Conservation (phyloP, 2,888 invertebrate genomes). For the Anoncus sp. region DNA sequence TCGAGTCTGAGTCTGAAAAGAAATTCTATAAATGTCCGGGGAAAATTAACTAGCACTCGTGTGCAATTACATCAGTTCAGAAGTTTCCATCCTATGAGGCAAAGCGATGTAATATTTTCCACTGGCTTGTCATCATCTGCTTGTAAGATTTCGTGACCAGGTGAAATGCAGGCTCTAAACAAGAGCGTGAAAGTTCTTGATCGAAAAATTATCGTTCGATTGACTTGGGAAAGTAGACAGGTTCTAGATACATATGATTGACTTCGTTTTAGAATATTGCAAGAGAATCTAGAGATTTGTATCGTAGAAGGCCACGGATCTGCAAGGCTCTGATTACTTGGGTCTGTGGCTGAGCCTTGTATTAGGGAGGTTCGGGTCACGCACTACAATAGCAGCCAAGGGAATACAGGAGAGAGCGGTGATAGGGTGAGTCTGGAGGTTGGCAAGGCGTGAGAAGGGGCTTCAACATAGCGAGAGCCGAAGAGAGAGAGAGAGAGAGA, state of each 20-base stretch:
- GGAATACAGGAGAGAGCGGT: constrained; percentile 52
- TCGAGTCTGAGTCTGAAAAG: neutral
- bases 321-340: constrained; percentile 40
- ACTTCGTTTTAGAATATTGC: neutral
- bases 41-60: neutral
- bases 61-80: too few relatives aligned
- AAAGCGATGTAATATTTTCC: neutral
- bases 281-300: constrained; percentile 34
- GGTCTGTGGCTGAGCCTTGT: constrained; percentile 52
- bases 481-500: constrained; percentile 38
- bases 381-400: constrained; percentile 61
- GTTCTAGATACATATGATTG: constrained; percentile 1
- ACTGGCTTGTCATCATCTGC: too few relatives aligned
- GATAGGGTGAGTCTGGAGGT: constrained; percentile 52
- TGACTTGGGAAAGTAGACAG: neutral
- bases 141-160: too few relatives aligned
- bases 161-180: too few relatives aligned
- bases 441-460: constrained; percentile 33
- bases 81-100: neutral
- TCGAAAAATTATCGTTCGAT: neutral
- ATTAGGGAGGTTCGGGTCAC: constrained; percentile 63
- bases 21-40: neutral
- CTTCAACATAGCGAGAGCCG: constrained; percentile 20
- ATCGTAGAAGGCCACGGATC: constrained; percentile 63
- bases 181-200: too few relatives aligned